Base-by-base conservation (phyloP, 2,113 vertebrate genomes). In the Sula dactylatra region DNA sequence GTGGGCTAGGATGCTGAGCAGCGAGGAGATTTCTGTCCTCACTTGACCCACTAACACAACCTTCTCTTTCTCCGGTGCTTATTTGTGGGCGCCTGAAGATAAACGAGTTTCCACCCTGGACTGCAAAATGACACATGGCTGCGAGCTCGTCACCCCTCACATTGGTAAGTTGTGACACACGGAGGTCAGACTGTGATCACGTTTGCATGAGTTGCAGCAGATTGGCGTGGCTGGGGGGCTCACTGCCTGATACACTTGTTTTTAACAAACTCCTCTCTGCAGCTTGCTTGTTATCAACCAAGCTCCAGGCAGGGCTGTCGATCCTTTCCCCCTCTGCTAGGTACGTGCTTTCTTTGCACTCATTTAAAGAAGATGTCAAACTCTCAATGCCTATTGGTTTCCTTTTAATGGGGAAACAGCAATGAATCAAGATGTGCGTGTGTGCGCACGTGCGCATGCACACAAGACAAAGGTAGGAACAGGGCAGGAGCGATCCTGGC, bases 381-480 rank as follows among this genome's bases (percentile, higher is more conserved):
- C 16, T 81, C 49, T 38, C 18, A 16, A 7, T 40, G 61, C 21
- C 26, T 16, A 11, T 6, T 19, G 38, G 14, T 56, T 77, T 56
- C 40, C 29, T 88, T 93, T 66, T 45, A 72, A 42, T 3, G 16
- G 26, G 34, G 47, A 85, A 77, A 25, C 6, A 59, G 24, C 55
- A 54, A 38, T 4, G 50, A 49, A 20, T 34, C 34, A 15, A 49
- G 14, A 12, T 17, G n/a, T 24, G 29, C 9, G n/a, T 16, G 31
- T 36, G 29, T 21, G 8, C 9, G 5, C 2, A 0, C 6, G 3
- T 56, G 15, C 38, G 49, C 34, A 10, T 0, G 4, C 29, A 77
- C 40, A 18, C 25, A 42, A 62, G 26, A 32, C 34, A 77, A 64
- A 34, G 36, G 27, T 61, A 32, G 42, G 12, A 49, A 79, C 4